Evolutionary conservation across 2,113 vertebrate genomes (phyloP).

Genomic region (Chaenogobius annularis): DNA sequence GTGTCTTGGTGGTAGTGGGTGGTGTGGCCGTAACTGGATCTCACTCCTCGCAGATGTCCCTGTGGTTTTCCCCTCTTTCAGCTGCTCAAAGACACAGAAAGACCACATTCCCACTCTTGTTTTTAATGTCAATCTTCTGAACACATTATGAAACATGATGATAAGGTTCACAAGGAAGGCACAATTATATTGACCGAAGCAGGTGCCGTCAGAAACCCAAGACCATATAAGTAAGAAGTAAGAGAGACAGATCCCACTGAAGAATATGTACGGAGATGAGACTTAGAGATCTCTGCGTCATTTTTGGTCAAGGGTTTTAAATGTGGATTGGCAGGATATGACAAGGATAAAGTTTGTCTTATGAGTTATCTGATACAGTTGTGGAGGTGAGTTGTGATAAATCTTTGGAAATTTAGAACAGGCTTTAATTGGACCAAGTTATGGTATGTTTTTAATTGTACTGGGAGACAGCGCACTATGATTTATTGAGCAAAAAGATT

Average conservation of each 20-base stretch:
- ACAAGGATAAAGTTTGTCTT: neutral
- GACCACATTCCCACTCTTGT: conserved; percentile 21
- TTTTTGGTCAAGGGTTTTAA: neutral
- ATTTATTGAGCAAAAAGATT: no score
- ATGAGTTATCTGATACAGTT: neutral
- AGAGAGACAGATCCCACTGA: conserved; percentile 18
- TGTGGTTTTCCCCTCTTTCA: conserved; percentile 53
- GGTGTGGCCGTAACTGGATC: conserved; percentile 46
- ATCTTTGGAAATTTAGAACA: neutral
- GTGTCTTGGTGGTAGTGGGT: conserved; percentile 41
- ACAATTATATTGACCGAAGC: conserved; percentile 47
- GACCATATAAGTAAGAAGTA: neutral
- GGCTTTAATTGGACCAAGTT: no score
- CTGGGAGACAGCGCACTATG: no score
- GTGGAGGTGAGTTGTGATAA: neutral
- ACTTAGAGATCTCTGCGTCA: neutral
- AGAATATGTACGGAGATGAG: conserved; percentile 21
- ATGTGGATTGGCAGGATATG: neutral
- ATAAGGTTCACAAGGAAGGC: conserved; percentile 39
- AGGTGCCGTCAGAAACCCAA: conserved; percentile 27
- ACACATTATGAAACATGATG: conserved; percentile 40
- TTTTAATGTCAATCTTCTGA: conserved; percentile 23
- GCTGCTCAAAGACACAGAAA: conserved; percentile 44
- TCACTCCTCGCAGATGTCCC: conserved; percentile 50
- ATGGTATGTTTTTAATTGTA: no score